A percentile compares a stretch with the other conserved stretches of the same genome.
Evolutionary conservation across 1,140 invertebrate species (phyloP).

Genomic region (Ceratosolen fusciceps): DNA sequence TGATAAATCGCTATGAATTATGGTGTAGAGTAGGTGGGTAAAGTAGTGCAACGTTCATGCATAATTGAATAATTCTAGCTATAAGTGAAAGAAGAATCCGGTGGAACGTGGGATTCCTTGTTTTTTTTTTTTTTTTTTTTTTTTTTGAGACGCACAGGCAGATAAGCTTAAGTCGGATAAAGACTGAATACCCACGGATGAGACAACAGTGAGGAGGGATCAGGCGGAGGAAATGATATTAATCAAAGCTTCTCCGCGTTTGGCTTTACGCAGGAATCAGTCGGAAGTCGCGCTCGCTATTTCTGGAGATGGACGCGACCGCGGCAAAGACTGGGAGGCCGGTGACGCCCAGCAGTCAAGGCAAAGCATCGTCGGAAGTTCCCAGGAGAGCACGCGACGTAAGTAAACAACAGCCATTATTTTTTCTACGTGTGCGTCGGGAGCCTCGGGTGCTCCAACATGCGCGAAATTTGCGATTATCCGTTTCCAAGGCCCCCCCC

Average conservation of each 20-base stretch:
- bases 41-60: no score
- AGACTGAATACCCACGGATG: no score
- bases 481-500: no score
- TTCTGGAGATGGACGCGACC: conserved; percentile 87
- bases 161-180: no score
- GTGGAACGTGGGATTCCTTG: no score
- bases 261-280: conserved; percentile 78
- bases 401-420: conserved; percentile 59
- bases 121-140: no score
- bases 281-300: conserved; percentile 87
- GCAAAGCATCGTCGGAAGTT: conserved; percentile 68
- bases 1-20: no score
- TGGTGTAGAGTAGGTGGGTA: no score
- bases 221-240: background rate
- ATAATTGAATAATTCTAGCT: no score
- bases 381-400: conserved; percentile 75
- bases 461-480: background rate
- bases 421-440: background rate
- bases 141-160: no score
- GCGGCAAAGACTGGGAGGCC: conserved; percentile 68
- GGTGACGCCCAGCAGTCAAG: conserved; percentile 65
- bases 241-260: background rate
- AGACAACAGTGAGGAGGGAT: no score
- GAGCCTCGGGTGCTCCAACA: background rate
- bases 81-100: no score